phyloP scores from a whole-genome alignment of 2,888 invertebrate genomes.

The Cheilosia impressa region DNA sequence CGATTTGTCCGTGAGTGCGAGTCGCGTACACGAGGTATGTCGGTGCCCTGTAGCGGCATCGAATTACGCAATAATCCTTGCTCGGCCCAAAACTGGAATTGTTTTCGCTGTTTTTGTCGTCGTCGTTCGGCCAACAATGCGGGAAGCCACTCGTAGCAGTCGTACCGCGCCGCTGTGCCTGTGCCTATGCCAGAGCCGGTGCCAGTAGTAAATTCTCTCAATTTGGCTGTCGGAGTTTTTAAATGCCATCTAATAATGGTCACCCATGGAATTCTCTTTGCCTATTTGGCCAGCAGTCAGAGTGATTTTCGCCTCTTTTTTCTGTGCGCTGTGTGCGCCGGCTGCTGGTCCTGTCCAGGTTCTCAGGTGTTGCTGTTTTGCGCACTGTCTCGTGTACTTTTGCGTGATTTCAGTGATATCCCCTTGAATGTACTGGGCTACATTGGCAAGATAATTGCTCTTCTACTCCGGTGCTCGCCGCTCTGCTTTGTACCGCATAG shows the following conservation, averaged over 20 bases:
- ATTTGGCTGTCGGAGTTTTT: conserved; percentile 75
- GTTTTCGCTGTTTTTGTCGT: conserved; percentile 39
- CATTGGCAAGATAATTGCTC: conserved; percentile 75
- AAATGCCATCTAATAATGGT: conserved; percentile 76
- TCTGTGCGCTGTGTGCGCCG: conserved; percentile 1
- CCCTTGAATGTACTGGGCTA: conserved; percentile 66
- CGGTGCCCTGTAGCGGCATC: conserved; percentile 55
- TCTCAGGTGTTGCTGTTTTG: conserved; percentile 49
- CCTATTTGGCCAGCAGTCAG: conserved; percentile 67
- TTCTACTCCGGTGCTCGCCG: conserved; percentile 30
- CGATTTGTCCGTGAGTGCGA: conserved; percentile 61
- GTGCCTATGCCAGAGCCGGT: not conserved
- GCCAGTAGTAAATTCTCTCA: conserved; percentile 71
- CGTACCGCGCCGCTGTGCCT: not conserved
- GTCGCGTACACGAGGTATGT: conserved; percentile 37
- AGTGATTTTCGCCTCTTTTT: conserved; percentile 71
- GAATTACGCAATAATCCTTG: conserved; percentile 71
- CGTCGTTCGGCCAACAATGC: conserved; percentile 52
- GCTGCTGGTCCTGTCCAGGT: conserved; percentile 39
- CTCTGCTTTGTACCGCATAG: conserved; percentile 16
- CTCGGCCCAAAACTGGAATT: conserved; percentile 67
- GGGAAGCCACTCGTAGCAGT: conserved; percentile 58
- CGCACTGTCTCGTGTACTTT: conserved; percentile 68
- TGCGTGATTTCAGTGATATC: conserved; percentile 71
- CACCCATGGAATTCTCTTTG: conserved; percentile 72